phyloP scores from a whole-genome alignment of 2,888 invertebrate genomes.

The Dasypogon diadema region DNA sequence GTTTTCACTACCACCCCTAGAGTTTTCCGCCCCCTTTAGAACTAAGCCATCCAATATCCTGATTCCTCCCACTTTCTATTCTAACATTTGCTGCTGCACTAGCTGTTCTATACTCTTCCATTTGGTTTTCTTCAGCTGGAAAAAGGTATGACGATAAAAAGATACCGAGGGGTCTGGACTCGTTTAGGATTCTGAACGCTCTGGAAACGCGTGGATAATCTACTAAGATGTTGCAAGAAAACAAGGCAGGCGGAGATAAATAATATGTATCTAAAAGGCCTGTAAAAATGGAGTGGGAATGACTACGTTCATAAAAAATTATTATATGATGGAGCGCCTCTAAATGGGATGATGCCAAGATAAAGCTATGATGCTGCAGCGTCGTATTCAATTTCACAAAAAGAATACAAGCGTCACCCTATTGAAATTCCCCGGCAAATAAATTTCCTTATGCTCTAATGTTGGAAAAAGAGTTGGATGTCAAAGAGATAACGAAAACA shows the following conservation, averaged over 20 bases:
- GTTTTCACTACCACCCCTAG: conserved; percentile 1
- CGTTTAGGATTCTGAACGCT: conserved; percentile 11
- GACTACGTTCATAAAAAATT: conserved; percentile 21
- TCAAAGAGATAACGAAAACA: conserved; percentile 15
- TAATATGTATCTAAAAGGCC: conserved; percentile 5
- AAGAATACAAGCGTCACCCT: conserved; percentile 6
- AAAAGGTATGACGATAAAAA: conserved; percentile 27
- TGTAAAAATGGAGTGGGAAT: background rate
- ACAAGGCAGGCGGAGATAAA: conserved; percentile 19
- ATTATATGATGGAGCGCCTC: conserved; percentile 15
- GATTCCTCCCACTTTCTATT: background rate
- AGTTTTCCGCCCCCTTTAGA: background rate
- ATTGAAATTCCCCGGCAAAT: conserved; percentile 26
- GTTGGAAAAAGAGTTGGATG: conserved; percentile 17
- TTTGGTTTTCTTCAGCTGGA: conserved; percentile 33
- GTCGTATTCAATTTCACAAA: conserved; percentile 26
- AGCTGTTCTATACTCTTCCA: background rate
- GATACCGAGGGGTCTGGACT: conserved; percentile 1
- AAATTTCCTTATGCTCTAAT: conserved; percentile 21
- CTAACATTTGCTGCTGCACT: conserved; percentile 14
- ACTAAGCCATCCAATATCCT: conserved; percentile 11
- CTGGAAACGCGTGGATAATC: conserved; percentile 40
- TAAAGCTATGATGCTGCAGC: background rate
- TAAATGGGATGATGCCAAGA: conserved; percentile 6
- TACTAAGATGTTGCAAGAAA: conserved; percentile 22